Evolutionary conservation across 2,888 invertebrate genomes (phyloP).

Genomic region (Cantharis lateralis): DNA sequence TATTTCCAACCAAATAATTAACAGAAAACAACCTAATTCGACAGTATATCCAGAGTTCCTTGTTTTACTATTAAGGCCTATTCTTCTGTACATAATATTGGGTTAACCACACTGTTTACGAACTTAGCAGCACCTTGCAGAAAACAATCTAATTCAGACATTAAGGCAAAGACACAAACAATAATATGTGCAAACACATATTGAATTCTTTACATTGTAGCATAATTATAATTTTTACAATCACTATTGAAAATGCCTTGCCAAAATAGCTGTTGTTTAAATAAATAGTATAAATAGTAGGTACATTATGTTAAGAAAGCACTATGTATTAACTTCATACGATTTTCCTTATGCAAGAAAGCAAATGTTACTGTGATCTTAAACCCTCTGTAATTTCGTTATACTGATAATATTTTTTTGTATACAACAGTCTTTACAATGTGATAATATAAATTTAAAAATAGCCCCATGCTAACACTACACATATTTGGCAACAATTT

Average conservation of each 20-base stretch:
- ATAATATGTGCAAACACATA: slow-evolving; percentile 3
- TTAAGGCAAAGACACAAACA: slow-evolving; percentile 31
- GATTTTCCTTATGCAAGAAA: slow-evolving; percentile 45
- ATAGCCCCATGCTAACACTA: slow-evolving; percentile 41
- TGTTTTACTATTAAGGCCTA: slow-evolving; percentile 45
- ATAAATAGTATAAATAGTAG: slow-evolving; percentile 37
- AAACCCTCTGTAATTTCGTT: slow-evolving; percentile 41
- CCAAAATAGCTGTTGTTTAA: slow-evolving; percentile 27
- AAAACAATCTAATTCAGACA: slow-evolving; percentile 33
- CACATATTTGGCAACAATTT: slow-evolving; percentile 39
- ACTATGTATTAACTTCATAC: slow-evolving; percentile 41
- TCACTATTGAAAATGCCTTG: slow-evolving; percentile 27
- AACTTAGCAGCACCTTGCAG: slow-evolving; percentile 35
- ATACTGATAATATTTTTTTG: slow-evolving; percentile 42
- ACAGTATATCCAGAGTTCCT: slow-evolving; percentile 42
- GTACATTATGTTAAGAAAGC: slow-evolving; percentile 45
- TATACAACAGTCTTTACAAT: slow-evolving; percentile 49
- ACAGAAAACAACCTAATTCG: slow-evolving; percentile 44
- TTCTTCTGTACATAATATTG: slow-evolving; percentile 38
- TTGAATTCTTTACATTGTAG: background rate
- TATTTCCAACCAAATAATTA: slow-evolving; percentile 47
- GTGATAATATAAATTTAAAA: slow-evolving; percentile 43
- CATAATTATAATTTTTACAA: background rate
- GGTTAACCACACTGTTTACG: slow-evolving; percentile 34
- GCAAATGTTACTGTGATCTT: slow-evolving; percentile 42